phyloP scores from a whole-genome alignment of 2,797 vertebrate genomes.

The Taeniopygia guttata region DNA sequence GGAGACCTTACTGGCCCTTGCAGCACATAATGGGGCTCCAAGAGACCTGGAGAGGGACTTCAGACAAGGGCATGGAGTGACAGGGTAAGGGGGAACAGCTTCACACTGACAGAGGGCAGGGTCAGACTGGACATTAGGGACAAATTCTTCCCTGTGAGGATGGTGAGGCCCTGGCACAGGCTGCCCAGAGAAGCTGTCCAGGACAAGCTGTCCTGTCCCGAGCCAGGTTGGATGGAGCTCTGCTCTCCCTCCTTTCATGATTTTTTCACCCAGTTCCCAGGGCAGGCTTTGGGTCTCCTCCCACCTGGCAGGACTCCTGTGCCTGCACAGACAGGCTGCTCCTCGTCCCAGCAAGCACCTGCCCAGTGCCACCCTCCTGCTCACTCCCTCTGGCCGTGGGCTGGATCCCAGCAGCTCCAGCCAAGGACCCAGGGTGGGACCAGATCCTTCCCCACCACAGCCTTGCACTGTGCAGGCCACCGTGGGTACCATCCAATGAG shows the following conservation, averaged over 20 bases:
- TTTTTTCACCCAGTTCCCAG: background rate
- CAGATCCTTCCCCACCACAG: background rate
- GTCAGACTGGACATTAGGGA: background rate
- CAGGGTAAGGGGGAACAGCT: background rate
- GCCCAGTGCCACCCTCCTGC: background rate
- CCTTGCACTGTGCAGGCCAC: background rate
- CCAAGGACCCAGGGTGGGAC: background rate
- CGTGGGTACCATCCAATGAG: rapidly evolving
- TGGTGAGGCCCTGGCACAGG: background rate
- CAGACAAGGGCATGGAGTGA: background rate
- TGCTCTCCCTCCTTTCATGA: background rate
- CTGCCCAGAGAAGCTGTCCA: background rate
- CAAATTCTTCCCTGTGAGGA: too few relatives aligned
- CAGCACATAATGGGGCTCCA: background rate
- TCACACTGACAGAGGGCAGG: background rate
- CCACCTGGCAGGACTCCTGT: background rate
- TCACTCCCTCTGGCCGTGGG: background rate
- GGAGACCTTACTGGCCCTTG: background rate
- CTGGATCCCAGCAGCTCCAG: background rate
- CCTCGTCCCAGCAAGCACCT: background rate
- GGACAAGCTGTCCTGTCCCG: background rate
- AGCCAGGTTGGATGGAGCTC: background rate
- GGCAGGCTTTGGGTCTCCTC: background rate
- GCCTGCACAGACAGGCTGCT: background rate
- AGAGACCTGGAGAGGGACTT: background rate